phyloP scores from a whole-genome alignment of 2,113 vertebrate genomes.

The Cyprinodon tularosa region DNA sequence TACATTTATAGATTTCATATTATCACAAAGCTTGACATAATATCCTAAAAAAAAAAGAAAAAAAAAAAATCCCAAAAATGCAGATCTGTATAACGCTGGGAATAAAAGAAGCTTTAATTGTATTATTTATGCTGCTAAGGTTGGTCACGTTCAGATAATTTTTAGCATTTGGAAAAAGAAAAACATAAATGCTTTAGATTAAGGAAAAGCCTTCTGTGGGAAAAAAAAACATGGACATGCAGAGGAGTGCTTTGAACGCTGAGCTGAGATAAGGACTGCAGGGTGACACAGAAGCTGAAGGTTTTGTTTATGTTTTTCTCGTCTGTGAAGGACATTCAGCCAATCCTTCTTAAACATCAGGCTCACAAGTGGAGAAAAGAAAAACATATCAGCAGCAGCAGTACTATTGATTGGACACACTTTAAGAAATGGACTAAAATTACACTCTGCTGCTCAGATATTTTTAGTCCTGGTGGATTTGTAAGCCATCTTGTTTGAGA shows the following conservation, averaged over 20 bases:
- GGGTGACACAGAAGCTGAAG: constrained; percentile 1
- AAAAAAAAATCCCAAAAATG: no score
- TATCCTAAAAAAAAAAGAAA: neutral
- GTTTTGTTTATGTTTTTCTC: constrained; percentile 37
- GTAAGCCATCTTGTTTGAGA: neutral
- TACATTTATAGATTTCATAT: constrained; percentile 31
- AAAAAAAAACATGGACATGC: constrained; percentile 35
- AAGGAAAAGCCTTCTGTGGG: constrained; percentile 11
- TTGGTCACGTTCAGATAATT: neutral
- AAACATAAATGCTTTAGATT: neutral
- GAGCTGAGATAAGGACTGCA: constrained; percentile 24
- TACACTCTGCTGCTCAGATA: neutral
- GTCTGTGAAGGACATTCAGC: constrained; percentile 5
- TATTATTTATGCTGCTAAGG: neutral
- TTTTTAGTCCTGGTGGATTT: neutral
- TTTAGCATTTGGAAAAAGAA: constrained; percentile 4
- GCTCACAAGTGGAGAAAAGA: neutral
- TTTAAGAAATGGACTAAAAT: neutral
- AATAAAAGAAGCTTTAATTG: neutral
- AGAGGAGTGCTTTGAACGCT: constrained; percentile 35
- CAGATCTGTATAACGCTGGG: no score
- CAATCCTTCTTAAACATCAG: neutral
- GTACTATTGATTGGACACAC: neutral
- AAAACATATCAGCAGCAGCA: neutral
- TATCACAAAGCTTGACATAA: neutral